Evolutionary conservation across 2,888 invertebrate genomes (phyloP).

Genomic region (Mimumesa dahlbomi): DNA sequence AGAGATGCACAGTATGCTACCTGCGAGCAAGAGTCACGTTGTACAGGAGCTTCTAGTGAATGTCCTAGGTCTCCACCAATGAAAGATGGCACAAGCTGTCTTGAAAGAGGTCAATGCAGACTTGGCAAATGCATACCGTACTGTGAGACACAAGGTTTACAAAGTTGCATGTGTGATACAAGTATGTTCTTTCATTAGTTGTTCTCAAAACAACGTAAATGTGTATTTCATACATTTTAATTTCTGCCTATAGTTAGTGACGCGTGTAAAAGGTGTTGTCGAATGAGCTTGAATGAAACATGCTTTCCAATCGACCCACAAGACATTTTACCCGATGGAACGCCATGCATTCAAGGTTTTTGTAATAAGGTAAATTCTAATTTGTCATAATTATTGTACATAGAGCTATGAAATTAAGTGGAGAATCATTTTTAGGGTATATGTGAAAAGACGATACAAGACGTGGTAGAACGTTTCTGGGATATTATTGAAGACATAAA

Average conservation of each 20-base stretch:
- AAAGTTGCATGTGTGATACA: conserved; percentile 98
- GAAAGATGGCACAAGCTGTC: conserved; percentile 92
- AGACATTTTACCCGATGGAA: conserved; percentile 95
- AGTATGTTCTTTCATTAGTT: too few relatives aligned
- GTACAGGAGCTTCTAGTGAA: conserved; percentile 90
- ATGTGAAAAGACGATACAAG: conserved; percentile 96
- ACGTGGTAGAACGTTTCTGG: conserved; percentile 98
- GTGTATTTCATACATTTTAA: not conserved
- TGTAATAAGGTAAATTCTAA: conserved; percentile 89
- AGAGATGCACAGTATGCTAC: conserved; percentile 94
- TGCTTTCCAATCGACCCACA: conserved; percentile 94
- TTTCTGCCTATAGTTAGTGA: conserved; percentile 86
- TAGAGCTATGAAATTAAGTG: not conserved
- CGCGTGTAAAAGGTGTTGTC: conserved; percentile 96
- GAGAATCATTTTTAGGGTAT: conserved; percentile 85
- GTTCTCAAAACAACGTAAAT: too few relatives aligned
- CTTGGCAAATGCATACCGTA: conserved; percentile 96
- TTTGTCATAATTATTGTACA: not conserved
- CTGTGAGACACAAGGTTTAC: conserved; percentile 95
- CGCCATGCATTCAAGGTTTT: conserved; percentile 97
- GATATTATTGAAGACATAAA: conserved; percentile 98
- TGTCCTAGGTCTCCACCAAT: conserved; percentile 94
- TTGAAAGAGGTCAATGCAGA: conserved; percentile 94
- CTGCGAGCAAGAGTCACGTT: conserved; percentile 95
- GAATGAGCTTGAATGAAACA: conserved; percentile 94